A percentile compares a stretch with the other conserved stretches of the same genome.
phyloP scores from a whole-genome alignment of 2,888 invertebrate genomes.

The Trichopoda pennipes region DNA sequence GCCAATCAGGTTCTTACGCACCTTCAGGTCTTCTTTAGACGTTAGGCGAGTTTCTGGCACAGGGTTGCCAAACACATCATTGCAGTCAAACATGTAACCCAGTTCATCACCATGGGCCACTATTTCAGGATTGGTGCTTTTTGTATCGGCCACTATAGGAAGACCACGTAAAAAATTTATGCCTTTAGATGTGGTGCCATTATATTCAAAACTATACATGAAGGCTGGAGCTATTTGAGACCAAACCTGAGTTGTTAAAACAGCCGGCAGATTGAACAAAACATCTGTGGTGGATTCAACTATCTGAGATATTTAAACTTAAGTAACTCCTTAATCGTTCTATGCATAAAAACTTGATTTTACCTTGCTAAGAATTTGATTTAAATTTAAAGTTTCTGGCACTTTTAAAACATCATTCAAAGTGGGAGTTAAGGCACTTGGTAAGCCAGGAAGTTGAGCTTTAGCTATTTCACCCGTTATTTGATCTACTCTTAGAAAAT shows the following conservation, averaged over 20 bases:
- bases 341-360: neutral
- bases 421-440: slow-evolving; percentile 72
- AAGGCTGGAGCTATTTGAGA: slow-evolving; percentile 84
- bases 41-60: slow-evolving; percentile 79
- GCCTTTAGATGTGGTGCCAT: slow-evolving; percentile 84
- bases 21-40: slow-evolving; percentile 84
- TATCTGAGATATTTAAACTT: slow-evolving; percentile 68
- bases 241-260: slow-evolving; percentile 87
- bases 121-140: slow-evolving; percentile 77
- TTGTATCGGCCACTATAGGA: slow-evolving; percentile 82
- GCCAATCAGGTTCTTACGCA: slow-evolving; percentile 85
- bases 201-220: slow-evolving; percentile 89
- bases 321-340: neutral
- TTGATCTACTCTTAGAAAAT: slow-evolving; percentile 75
- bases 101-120: slow-evolving; percentile 88
- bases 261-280: slow-evolving; percentile 89
- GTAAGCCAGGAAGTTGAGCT: slow-evolving; percentile 76
- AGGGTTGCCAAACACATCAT: slow-evolving; percentile 84
- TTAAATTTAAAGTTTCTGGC: slow-evolving; percentile 74
- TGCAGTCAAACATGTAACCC: slow-evolving; percentile 86
- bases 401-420: slow-evolving; percentile 77
- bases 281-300: slow-evolving; percentile 84
- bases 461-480: slow-evolving; percentile 75
- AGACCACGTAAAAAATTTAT: slow-evolving; percentile 85
- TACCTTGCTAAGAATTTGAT: slow-evolving; percentile 77